Evolutionary conservation across 2,113 vertebrate genomes (phyloP).

Genomic region (Mastomys natalensis): DNA sequence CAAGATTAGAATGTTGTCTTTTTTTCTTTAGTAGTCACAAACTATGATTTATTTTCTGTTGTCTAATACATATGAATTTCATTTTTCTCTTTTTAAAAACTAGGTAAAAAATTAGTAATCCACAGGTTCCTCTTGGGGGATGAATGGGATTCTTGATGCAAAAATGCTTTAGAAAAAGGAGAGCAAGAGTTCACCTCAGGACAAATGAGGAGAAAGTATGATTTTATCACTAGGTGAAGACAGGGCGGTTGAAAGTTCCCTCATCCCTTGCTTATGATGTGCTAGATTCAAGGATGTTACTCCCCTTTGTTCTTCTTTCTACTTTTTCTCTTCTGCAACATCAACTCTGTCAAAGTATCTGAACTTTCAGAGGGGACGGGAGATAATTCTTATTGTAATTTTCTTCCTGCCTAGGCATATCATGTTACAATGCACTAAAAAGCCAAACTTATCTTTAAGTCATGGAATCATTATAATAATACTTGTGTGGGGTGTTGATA

Average conservation of each 20-base stretch:
- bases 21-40: slow-evolving; percentile 15
- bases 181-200: background rate
- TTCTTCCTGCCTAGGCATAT: background rate
- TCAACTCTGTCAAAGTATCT: slow-evolving; percentile 6
- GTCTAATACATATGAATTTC: background rate
- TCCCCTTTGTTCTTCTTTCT: background rate
- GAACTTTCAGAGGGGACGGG: background rate
- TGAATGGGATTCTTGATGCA: background rate
- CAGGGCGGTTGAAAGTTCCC: background rate
- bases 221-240: background rate
- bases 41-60: background rate
- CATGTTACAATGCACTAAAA: background rate
- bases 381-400: background rate
- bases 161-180: background rate
- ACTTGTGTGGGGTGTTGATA: background rate
- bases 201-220: background rate
- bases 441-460: background rate
- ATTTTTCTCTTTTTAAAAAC: slow-evolving; percentile 4
- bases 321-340: background rate
- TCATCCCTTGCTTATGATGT: background rate
- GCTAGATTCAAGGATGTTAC: background rate
- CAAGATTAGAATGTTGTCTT: background rate
- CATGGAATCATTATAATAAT: background rate
- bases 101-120: background rate
- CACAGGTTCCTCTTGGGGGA: background rate